phyloP scores from a whole-genome alignment of 2,797 vertebrate genomes.

The Fistularia commersonii region DNA sequence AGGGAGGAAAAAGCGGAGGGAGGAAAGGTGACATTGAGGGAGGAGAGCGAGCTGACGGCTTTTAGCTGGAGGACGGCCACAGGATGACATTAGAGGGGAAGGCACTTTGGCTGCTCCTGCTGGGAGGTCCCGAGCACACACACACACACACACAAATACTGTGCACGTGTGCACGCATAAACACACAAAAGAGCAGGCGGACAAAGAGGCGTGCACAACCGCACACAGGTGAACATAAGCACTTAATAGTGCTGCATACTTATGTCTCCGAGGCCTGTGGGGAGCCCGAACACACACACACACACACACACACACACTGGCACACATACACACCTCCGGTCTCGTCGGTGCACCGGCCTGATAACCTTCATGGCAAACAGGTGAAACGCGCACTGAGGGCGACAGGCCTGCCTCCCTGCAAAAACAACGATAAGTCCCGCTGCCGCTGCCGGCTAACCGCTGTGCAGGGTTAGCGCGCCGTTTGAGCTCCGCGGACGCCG shows the following conservation, averaged over 20 bases:
- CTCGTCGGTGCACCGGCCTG: conserved; percentile 53
- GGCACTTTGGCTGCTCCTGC: conserved; percentile 70
- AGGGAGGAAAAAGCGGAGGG: conserved; percentile 39
- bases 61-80: conserved; percentile 69
- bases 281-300: conserved; percentile 44
- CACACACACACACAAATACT: conserved; percentile 21
- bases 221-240: conserved; percentile 43
- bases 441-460: background rate
- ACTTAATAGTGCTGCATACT: conserved; percentile 56
- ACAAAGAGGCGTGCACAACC: conserved; percentile 18
- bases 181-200: conserved; percentile 1
- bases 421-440: conserved; percentile 61
- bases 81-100: conserved; percentile 65
- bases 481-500: no score
- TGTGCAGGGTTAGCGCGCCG: no score
- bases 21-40: conserved; percentile 68
- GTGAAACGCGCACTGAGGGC: conserved; percentile 51
- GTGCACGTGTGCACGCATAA: conserved; percentile 12
- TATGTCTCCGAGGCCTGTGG: conserved; percentile 63
- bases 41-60: conserved; percentile 55
- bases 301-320: no score
- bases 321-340: conserved; percentile 47
- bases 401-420: conserved; percentile 53
- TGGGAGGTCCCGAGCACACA: conserved; percentile 48
- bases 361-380: conserved; percentile 71